Evolutionary conservation across 2,888 invertebrate genomes (phyloP), one percentile per base, ranked within the genome.

Genomic region (Sinodicranocentrus sp.): DNA sequence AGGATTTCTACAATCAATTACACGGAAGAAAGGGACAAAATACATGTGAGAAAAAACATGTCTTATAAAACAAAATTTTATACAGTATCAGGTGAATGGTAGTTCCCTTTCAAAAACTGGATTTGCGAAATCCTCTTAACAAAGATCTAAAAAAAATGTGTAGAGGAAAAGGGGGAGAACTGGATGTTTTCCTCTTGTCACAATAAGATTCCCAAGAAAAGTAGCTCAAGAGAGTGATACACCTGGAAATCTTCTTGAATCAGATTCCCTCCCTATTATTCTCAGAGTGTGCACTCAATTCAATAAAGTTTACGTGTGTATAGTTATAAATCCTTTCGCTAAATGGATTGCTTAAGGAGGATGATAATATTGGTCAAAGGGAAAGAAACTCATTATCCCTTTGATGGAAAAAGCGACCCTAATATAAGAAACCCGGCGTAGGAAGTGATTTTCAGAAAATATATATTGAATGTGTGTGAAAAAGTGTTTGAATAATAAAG

Each of bases 1-100:
- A 2, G 98, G 97, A 91, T 97, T 97, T 85, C 97, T 97, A 91
- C 43, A 90, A 90, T 71, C 48, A 67, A 33, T 75, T 68, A 54
- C 26, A 21, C 8, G 6, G 48, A 78, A 68, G 84, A 63, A 86
- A 82, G 63, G 71, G 26, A 52, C 25, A 65, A 70, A 48, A 63
- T 52, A 82, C 15, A 26, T 13, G 65, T 48, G 19, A 52, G 15
- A 57, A 57, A 57, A 57, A 21, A 57, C 52, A 52, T 54, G 70
- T 54, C n/a, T n/a, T n/a, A 67, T 19, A 43, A 17, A 23, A 15
- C 25, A 3, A 48, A 17, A 28, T 26, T n/a, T n/a, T n/a, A n/a
- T n/a, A n/a, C n/a, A n/a, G n/a, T n/a, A n/a, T n/a, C n/a, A n/a
- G n/a, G n/a, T n/a, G n/a, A n/a, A 61, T 6, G 1, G n/a, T 23